Percentiles rank a stretch among this genome's conserved stretches.
Conservation (phyloP, 1,140 invertebrate species). For the Macrostomum lignano region DNA sequence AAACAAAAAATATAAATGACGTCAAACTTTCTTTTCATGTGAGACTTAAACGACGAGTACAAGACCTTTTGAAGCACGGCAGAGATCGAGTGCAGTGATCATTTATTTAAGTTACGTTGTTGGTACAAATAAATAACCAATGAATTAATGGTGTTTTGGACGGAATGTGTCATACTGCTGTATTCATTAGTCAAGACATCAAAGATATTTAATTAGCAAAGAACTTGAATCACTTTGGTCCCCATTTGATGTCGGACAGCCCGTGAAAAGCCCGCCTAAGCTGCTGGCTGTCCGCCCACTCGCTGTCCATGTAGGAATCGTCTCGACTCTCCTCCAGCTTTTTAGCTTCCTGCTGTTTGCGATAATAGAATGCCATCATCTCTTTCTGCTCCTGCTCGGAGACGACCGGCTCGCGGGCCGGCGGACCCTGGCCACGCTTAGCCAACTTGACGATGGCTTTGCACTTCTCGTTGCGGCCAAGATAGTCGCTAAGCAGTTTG, state of each 20-base stretch:
- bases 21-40: too few relatives aligned
- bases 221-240: too few relatives aligned
- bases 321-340: constrained; percentile 27
- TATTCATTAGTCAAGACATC: too few relatives aligned
- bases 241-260: constrained; percentile 24
- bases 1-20: too few relatives aligned
- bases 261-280: constrained; percentile 29
- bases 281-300: constrained; percentile 27
- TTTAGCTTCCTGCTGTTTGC: constrained; percentile 52
- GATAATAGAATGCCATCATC: constrained; percentile 57
- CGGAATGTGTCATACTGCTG: too few relatives aligned
- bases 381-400: constrained; percentile 51
- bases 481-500: constrained; percentile 39
- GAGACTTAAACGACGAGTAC: too few relatives aligned
- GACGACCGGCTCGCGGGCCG: constrained; percentile 57
- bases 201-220: too few relatives aligned
- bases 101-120: too few relatives aligned
- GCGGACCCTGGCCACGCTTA: constrained; percentile 42
- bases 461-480: constrained; percentile 63
- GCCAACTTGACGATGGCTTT: constrained; percentile 40
- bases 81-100: too few relatives aligned
- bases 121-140: too few relatives aligned
- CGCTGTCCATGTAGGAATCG: constrained; percentile 26
- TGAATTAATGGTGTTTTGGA: too few relatives aligned
- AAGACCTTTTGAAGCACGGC: too few relatives aligned